These are phyloP conservation scores for Hypothenemus hampei DNA, from an alignment of 1,140 invertebrate genomes.

Conservation along the genomic window DNA sequence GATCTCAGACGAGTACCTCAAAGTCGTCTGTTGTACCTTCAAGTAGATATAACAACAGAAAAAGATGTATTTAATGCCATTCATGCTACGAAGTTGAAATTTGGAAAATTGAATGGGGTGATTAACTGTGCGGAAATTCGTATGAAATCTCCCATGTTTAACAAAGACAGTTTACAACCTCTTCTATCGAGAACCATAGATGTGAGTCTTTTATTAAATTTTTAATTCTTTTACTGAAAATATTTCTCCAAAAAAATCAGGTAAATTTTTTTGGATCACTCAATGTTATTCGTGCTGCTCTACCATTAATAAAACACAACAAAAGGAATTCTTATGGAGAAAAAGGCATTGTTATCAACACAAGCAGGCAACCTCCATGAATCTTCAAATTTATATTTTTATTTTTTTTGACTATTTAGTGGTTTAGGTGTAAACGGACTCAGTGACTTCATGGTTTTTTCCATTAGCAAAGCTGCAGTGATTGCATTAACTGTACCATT, in stretches of 20 bases:
- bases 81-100: slow-evolving; percentile 12
- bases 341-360: slow-evolving; percentile 19
- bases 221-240: neutral
- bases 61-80: slow-evolving; percentile 21
- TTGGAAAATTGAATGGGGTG: slow-evolving; percentile 22
- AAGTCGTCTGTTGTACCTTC: neutral
- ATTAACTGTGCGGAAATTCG: slow-evolving; percentile 21
- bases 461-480: slow-evolving; percentile 14
- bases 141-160: neutral
- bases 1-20: neutral
- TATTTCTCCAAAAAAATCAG: neutral
- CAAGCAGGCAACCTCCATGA: slow-evolving; percentile 12
- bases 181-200: slow-evolving; percentile 17
- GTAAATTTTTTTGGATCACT: slow-evolving; percentile 18
- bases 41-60: slow-evolving; percentile 12
- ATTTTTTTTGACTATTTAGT: neutral
- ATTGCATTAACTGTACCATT: slow-evolving; percentile 8
- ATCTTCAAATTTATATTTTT: neutral
- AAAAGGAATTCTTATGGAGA: slow-evolving; percentile 7
- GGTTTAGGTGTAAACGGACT: neutral
- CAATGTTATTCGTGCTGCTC: slow-evolving; percentile 10
- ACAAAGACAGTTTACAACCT: slow-evolving; percentile 1
- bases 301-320: slow-evolving; percentile 11
- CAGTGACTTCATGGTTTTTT: slow-evolving; percentile 2
- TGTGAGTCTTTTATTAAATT: slow-evolving; percentile 1